Evolutionary conservation across 2,797 vertebrate genomes (phyloP), one percentile per base, ranked within the genome.

Genomic region (Agapornis canus): DNA sequence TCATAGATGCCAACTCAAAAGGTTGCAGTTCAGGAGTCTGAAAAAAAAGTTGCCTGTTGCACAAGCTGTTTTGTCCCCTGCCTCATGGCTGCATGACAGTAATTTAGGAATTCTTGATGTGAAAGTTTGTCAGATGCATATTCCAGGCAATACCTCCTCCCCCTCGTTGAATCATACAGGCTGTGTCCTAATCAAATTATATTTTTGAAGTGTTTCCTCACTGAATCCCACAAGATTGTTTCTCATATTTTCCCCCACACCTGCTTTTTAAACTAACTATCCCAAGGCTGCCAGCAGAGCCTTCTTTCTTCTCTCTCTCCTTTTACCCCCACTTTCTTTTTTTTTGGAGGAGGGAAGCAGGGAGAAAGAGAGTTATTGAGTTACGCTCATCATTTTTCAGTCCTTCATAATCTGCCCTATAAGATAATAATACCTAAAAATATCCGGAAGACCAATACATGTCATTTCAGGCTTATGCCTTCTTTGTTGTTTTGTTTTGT

Each of bases 141-240:
- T 97, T 97, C 96, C 97, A 98, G 97, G 97, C 97, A 97, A 97
- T 97, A 96, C 97, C 97, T 98, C 97, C 96, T 93, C 97, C 98
- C 96, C 97, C 96, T 97, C 96, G 91, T 96, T 97, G 97, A 97
- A 97, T 98, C 97, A 98, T 96, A 95, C 89, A 83, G 96, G 82
- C 97, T 98, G 97, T 96, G 96, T 98, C 97, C 97, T 97, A 97
- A 98, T 98, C 97, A 97, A 98, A 97, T 95, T 97, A 94, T 97
- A 97, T 97, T 98, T 98, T 96, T 98, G 96, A 97, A 98, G 97
- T 97, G 97, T 97, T 98, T 98, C 97, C 97, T 98, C 96, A 86
- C 96, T 92, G 95, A 96, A 97, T 93, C 96, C 96, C 97, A 97
- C 96, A 94, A 97, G 94, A 95, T 95, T 96, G 94, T 97, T 96